These are phyloP conservation scores for Clusia tigrina DNA, from an alignment of 2,888 invertebrate species.

Conservation along the genomic window DNA sequence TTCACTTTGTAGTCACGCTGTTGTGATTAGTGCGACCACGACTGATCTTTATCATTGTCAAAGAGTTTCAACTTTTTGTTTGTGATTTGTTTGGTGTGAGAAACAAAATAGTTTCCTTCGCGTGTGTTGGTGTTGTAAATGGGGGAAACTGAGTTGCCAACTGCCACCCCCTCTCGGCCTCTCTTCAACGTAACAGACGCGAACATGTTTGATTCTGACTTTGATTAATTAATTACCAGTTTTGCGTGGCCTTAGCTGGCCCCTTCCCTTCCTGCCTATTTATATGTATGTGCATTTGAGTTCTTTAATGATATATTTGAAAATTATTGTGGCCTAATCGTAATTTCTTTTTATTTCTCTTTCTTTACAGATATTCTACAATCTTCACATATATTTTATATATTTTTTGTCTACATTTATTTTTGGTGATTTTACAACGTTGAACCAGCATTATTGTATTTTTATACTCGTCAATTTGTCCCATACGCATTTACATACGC, in stretches of 20 bases:
- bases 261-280: no score
- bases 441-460: background rate
- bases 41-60: conserved; percentile 39
- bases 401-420: background rate
- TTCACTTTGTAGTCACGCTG: conserved; percentile 31
- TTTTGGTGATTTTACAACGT: background rate
- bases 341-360: background rate
- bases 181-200: no score
- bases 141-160: no score
- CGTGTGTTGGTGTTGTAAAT: no score
- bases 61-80: background rate
- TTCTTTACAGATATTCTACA: no score
- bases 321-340: background rate
- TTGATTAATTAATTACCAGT: conserved; percentile 3
- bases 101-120: no score
- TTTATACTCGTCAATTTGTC: background rate
- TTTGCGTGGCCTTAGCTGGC: no score
- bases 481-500: background rate
- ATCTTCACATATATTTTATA: background rate
- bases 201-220: conserved; percentile 5
- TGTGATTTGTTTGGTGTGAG: background rate
- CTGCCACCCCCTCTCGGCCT: no score
- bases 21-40: conserved; percentile 41
- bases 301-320: background rate
- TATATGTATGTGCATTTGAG: background rate